phyloP scores from a whole-genome alignment of 2,888 invertebrate species.

The Polyploca ridens region DNA sequence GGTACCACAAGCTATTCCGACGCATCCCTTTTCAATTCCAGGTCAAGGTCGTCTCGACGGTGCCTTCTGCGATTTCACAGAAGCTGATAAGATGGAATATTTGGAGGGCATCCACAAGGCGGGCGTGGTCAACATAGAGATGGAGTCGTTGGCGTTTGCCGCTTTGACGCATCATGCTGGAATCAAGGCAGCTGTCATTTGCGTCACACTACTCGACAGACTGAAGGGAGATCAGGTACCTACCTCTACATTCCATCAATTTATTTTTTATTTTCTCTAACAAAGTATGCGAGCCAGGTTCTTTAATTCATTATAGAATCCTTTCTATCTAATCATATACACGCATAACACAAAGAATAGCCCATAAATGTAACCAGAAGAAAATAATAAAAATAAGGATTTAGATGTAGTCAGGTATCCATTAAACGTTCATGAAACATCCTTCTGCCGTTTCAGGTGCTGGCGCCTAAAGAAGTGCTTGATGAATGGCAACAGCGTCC shows the following conservation, averaged over 20 bases:
- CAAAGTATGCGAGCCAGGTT: too few relatives aligned
- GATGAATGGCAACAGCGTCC: slow-evolving; percentile 96
- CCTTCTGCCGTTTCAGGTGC: slow-evolving; percentile 84
- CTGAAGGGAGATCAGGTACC: slow-evolving; percentile 96
- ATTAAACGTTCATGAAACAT: neutral
- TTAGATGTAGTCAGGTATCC: too few relatives aligned
- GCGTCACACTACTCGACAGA: slow-evolving; percentile 96
- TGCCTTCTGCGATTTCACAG: slow-evolving; percentile 97
- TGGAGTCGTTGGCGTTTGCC: slow-evolving; percentile 97
- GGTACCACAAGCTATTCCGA: too few relatives aligned
- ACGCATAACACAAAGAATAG: too few relatives aligned
- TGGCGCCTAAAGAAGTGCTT: slow-evolving; percentile 94
- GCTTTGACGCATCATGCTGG: slow-evolving; percentile 97
- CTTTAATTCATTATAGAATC: too few relatives aligned
- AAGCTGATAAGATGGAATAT: slow-evolving; percentile 95
- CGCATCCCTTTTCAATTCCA: slow-evolving; percentile 47
- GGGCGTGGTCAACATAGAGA: slow-evolving; percentile 98
- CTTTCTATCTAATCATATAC: too few relatives aligned
- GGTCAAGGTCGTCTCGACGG: slow-evolving; percentile 98
- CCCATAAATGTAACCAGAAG: too few relatives aligned
- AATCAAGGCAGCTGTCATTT: slow-evolving; percentile 96
- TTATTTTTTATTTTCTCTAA: too few relatives aligned
- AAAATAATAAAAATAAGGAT: too few relatives aligned
- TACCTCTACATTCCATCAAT: too few relatives aligned
- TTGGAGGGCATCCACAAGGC: slow-evolving; percentile 89